A percentile compares a stretch with the other conserved stretches of the same genome.
These are phyloP conservation scores for Lypha dubia DNA, from an alignment of 2,888 invertebrate species.

Conservation along the genomic window DNA sequence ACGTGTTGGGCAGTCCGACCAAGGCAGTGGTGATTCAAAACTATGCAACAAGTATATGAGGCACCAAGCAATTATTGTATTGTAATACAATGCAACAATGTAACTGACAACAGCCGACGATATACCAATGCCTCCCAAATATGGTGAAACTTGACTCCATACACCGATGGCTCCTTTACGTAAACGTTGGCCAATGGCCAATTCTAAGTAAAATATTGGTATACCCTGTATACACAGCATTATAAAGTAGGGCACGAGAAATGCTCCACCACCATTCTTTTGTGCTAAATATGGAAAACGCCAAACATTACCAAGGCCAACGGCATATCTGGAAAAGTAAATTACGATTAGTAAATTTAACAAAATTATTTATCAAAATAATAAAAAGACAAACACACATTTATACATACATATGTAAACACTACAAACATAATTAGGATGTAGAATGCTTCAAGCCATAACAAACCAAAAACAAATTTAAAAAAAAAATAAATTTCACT, in stretches of 20 bases:
- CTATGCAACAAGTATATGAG: slow-evolving; percentile 97
- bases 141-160: slow-evolving; percentile 95
- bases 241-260: slow-evolving; percentile 97
- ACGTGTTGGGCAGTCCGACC: slow-evolving; percentile 95
- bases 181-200: slow-evolving; percentile 96
- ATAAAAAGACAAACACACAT: too few species aligned
- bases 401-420: too few species aligned
- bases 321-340: slow-evolving; percentile 87
- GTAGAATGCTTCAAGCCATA: too few species aligned
- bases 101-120: slow-evolving; percentile 98
- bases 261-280: slow-evolving; percentile 98
- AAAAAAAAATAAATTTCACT: too few species aligned
- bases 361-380: slow-evolving; percentile 1
- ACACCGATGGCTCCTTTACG: slow-evolving; percentile 97
- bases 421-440: too few species aligned
- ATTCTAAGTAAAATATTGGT: slow-evolving; percentile 97
- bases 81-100: slow-evolving; percentile 98
- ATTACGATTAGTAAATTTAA: neutral
- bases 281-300: slow-evolving; percentile 97
- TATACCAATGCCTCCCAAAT: slow-evolving; percentile 94
- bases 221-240: slow-evolving; percentile 97
- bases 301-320: slow-evolving; percentile 97
- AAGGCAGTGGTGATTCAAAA: slow-evolving; percentile 95
- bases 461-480: too few species aligned
- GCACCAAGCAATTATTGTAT: slow-evolving; percentile 99